A percentile compares a stretch with the other conserved stretches of the same genome.
Evolutionary conservation across 2,888 invertebrate genomes (phyloP).

Genomic region (Leptinotarsa haldemani): DNA sequence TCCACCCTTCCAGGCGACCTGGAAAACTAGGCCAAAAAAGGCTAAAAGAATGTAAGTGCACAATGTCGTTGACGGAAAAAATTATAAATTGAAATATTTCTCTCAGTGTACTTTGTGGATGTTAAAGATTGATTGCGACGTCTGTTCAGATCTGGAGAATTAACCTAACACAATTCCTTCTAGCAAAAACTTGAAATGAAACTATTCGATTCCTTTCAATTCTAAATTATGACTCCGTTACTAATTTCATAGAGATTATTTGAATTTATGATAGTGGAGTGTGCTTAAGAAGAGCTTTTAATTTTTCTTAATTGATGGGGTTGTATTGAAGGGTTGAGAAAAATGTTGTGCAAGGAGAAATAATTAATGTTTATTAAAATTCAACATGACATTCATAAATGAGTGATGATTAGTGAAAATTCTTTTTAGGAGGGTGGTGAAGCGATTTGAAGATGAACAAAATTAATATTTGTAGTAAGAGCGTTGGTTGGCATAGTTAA

Average conservation of each 20-base stretch:
- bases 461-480: neutral
- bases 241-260: conserved; percentile 1
- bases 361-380: conserved; percentile 2
- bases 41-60: too few species aligned
- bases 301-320: conserved; percentile 26
- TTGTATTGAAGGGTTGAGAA: conserved; percentile 14
- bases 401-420: neutral
- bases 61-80: too few species aligned
- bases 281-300: conserved; percentile 25
- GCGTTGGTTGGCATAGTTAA: too few species aligned
- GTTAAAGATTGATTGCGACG: neutral
- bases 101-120: too few species aligned
- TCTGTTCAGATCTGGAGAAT: neutral
- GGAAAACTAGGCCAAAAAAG: too few species aligned
- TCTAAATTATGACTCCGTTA: neutral
- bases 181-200: neutral
- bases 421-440: neutral
- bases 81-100: too few species aligned
- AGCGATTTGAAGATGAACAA: neutral
- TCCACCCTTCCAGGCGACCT: too few species aligned
- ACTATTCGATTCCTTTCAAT: neutral
- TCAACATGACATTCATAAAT: conserved; percentile 4
- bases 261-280: conserved; percentile 23
- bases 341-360: conserved; percentile 3
- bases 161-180: neutral